These are phyloP conservation scores for Sciurus carolinensis DNA, from an alignment of 2,797 vertebrate species.

Conservation along the genomic window DNA sequence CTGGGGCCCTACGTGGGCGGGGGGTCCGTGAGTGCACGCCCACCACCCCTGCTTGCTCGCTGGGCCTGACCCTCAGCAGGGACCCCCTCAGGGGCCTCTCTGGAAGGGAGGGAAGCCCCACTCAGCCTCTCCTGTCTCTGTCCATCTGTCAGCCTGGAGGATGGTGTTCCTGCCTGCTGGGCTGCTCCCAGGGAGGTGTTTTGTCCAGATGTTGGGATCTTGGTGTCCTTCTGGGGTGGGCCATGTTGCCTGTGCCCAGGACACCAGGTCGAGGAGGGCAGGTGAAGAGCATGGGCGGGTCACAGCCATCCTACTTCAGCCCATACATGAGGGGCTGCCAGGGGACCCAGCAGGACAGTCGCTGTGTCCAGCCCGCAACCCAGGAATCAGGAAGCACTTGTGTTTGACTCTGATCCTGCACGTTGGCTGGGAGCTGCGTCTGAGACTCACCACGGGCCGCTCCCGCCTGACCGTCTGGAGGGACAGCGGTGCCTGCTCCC, in stretches of 20 bases:
- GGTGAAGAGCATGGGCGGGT: neutral
- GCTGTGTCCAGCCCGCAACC: neutral
- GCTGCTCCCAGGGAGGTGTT: neutral
- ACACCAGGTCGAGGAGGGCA: neutral
- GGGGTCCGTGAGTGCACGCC: neutral
- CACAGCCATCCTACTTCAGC: neutral
- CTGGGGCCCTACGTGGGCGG: neutral
- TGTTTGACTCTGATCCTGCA: neutral
- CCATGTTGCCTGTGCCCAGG: neutral
- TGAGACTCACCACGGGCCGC: neutral
- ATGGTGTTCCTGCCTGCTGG: neutral
- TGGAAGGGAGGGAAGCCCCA: neutral
- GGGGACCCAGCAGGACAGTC: too few species aligned
- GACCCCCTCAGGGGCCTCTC: neutral
- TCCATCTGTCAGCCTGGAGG: neutral
- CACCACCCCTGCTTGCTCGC: neutral
- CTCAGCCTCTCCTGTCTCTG: neutral
- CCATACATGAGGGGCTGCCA: too few species aligned
- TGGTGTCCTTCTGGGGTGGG: neutral
- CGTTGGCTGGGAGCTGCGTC: neutral
- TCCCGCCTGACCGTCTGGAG: neutral
- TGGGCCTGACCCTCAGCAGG: neutral
- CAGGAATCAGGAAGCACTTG: neutral
- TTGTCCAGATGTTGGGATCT: neutral
- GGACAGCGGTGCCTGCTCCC: too few species aligned